phyloP scores from a whole-genome alignment of 2,888 invertebrate genomes.

The Clanis bilineata region DNA sequence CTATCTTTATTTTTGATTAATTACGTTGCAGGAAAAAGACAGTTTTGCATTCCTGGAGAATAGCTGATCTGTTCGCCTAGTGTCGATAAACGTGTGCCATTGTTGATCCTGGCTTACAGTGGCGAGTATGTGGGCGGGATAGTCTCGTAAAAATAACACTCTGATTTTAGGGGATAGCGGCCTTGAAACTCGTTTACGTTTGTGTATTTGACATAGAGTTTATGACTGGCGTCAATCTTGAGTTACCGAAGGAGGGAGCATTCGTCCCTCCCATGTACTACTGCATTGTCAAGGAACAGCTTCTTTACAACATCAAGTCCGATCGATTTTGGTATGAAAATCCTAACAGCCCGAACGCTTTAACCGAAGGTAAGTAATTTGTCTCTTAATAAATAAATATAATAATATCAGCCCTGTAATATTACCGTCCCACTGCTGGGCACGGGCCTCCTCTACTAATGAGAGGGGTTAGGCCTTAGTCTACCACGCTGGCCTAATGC shows the following conservation, averaged over 20 bases:
- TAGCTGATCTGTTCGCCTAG: too few species aligned
- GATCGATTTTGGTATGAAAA: constrained; percentile 89
- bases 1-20: too few species aligned
- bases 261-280: constrained; percentile 93
- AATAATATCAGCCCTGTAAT: neutral
- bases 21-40: too few species aligned
- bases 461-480: too few species aligned
- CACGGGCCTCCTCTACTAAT: too few species aligned
- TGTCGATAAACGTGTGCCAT: neutral
- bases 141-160: neutral
- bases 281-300: constrained; percentile 91
- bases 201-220: constrained; percentile 92
- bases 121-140: neutral
- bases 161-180: constrained; percentile 35
- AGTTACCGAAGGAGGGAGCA: constrained; percentile 88
- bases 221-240: constrained; percentile 92
- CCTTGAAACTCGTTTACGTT: constrained; percentile 33
- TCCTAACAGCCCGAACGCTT: constrained; percentile 35
- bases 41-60: too few species aligned
- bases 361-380: constrained; percentile 35
- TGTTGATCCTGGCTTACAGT: neutral
- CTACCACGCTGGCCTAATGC: too few species aligned
- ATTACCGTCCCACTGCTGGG: too few species aligned
- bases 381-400: neutral
- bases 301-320: constrained; percentile 87